Conservation (phyloP, 2,113 vertebrate species). For the Fukomys damarensis region DNA sequence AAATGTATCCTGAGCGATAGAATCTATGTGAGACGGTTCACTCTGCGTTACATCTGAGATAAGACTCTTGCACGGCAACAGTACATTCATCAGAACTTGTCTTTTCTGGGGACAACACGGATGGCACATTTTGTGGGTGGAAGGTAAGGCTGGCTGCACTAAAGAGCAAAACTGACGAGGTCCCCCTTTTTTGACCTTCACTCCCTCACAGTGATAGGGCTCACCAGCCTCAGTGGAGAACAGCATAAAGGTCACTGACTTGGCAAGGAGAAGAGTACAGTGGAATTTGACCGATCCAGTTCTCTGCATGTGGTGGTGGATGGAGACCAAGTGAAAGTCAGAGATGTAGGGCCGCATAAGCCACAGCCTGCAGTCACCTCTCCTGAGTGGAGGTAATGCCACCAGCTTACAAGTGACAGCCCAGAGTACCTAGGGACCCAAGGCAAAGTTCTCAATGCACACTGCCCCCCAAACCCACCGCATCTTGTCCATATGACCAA, state of each 20-base stretch:
- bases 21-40: not conserved
- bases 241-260: not conserved
- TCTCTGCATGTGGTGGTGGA: not conserved
- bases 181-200: not conserved
- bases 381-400: too few relatives aligned
- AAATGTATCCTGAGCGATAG: fast-evolving
- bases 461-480: not conserved
- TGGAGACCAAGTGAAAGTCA: not conserved
- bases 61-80: too few relatives aligned
- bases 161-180: not conserved
- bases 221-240: fast-evolving
- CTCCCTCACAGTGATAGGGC: not conserved
- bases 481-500: fast-evolving
- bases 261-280: not conserved
- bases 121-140: not conserved
- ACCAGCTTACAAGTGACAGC: too few relatives aligned
- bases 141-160: not conserved
- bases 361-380: fast-evolving
- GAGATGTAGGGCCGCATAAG: fast-evolving
- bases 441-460: too few relatives aligned
- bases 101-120: not conserved
- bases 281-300: not conserved
- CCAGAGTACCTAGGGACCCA: fast-evolving
- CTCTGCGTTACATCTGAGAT: not conserved
- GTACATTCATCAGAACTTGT: fast-evolving